phyloP scores from a whole-genome alignment of 2,888 invertebrate genomes.

The Acronicta alni region DNA sequence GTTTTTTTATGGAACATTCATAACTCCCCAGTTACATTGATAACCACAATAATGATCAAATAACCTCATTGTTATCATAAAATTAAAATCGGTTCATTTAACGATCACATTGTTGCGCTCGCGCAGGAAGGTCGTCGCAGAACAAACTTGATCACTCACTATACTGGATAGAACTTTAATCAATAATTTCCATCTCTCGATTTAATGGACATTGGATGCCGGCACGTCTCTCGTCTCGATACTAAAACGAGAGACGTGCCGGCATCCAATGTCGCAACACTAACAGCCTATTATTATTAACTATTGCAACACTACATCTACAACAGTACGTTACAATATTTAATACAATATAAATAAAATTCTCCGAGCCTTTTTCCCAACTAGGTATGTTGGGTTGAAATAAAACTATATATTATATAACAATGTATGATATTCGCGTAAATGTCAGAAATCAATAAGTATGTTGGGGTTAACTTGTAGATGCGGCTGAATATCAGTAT shows the following conservation, averaged over 20 bases:
- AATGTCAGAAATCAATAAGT: too few relatives aligned
- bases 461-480: too few relatives aligned
- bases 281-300: slow-evolving; percentile 22
- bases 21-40: too few relatives aligned
- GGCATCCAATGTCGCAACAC: slow-evolving; percentile 31
- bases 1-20: neutral
- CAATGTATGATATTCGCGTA: too few relatives aligned
- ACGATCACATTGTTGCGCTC: slow-evolving; percentile 6
- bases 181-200: slow-evolving; percentile 10
- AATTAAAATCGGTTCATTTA: slow-evolving; percentile 1
- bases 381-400: too few relatives aligned
- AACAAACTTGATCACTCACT: slow-evolving; percentile 16
- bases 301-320: slow-evolving; percentile 20
- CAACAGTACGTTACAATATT: slow-evolving; percentile 1
- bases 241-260: slow-evolving; percentile 18
- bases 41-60: too few relatives aligned
- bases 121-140: slow-evolving; percentile 4
- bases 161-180: slow-evolving; percentile 21
- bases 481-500: too few relatives aligned
- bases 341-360: neutral
- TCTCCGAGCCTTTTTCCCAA: too few relatives aligned
- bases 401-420: too few relatives aligned
- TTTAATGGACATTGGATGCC: too few relatives aligned
- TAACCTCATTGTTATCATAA: slow-evolving; percentile 5
- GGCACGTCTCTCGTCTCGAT: too few relatives aligned